Base-by-base conservation (phyloP, 2,888 invertebrate genomes). In the Cremastinae sp. region DNA sequence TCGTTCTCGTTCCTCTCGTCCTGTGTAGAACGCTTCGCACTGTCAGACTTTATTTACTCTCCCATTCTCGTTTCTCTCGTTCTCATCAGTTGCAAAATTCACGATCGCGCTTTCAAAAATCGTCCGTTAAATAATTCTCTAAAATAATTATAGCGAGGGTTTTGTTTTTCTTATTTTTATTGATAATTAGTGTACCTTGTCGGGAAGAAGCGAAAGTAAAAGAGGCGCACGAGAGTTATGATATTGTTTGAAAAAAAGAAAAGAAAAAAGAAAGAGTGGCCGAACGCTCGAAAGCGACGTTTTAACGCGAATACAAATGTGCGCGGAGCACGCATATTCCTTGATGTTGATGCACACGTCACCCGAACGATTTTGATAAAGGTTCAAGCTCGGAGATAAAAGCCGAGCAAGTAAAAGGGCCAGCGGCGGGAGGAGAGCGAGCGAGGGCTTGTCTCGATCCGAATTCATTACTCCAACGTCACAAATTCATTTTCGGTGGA, bases 391-490 rank as follows among this genome's bases (percentile, higher is more conserved):
- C 28, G 28, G 28, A 28, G 28, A 28, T 28, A 28, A 28, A 28
- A 20, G 49, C 8, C 9, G 20, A 49, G 49, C 18, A 20, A 49
- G 47, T 9, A 14, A 49, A 14, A 47, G 16, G 18, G 16, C 1
- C 16, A 47, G 47, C 0, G 49, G 16, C 18, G 10, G 56, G 16
- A 18, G 7, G 14, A 56, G 56, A 36, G 38, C 18, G 54, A 56
- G 34, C 36, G 38, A 53, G 16, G 28, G 53, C 22, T 43, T 53
- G 38, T 54, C 47, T 36, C n/a, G n/a, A n/a, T n/a, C 59, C 53
- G 59, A 66, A 66, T 73, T 73, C 73, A 73, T 73, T 61, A 66
- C 22, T 20, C 47, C 38, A 45, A 66, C 64, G 53, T 43, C 59
- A n/a, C 36, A 28, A 22, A 20, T 51, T 53, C 59, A 66, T 73